Base-by-base conservation (phyloP, 2,797 vertebrate species). In the Sylvilagus floridanus region DNA sequence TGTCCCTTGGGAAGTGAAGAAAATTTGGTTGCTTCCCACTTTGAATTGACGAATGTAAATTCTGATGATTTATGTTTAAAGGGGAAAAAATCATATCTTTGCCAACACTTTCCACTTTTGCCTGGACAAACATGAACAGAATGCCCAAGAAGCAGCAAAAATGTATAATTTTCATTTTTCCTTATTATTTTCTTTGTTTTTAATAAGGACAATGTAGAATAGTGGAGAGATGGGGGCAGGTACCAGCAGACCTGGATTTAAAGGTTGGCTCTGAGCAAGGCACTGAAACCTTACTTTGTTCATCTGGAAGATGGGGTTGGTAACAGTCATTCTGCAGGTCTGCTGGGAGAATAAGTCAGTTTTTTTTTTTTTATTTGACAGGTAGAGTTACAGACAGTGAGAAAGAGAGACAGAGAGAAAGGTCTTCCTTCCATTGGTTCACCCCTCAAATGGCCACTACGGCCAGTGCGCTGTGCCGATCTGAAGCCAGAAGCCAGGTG, bases 41-140 rank as follows among this genome's bases (percentile, higher is more conserved):
- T 68, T 60, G 63, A 97, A 95, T 13, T 69, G 52, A 78, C 28
- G 69, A 90, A 22, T 69, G 50, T 32, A 87, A 95, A 79, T 88
- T 63, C 62, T 87, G 73, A 89, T 76, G 35, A 92, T 73, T 86
- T 93, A 24, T 73, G 2, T 83, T 75, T 2, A 72, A 63, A 11
- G 5, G 26, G 88, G 26, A 91, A 63, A 65, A 94, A 88, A 93
- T 63, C n/a, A 88, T 42, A 71, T 73, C 9, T 60, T 90, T 4
- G 24, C 32, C 32, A 94, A 75, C 12, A 79, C 32, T 35, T 90
- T 35, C 72, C 76, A 88, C 32, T 47, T 88, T 28, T 54, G 28
- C 47, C 32, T 92, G 65, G 94, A 75, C 1, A 88, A 73, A 85
- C 13, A 47, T 77, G 50, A 73, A 37, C 9, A 81, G 91, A 79